Evolutionary conservation across 1,140 invertebrate genomes (phyloP), one percentile per base, ranked within the genome.

Genomic region (Maniola jurtina): DNA sequence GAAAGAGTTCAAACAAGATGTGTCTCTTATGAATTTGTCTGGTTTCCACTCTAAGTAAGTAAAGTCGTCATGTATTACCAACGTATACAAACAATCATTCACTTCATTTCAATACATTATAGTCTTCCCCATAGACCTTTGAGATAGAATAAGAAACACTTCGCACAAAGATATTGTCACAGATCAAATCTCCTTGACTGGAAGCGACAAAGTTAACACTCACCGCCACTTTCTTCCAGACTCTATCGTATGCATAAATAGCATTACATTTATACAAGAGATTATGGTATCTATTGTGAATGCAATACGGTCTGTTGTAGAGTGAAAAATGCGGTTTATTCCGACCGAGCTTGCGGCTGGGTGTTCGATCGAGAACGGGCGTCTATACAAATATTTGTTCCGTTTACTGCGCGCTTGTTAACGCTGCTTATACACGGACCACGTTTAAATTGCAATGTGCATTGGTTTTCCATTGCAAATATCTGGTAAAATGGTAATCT

Each of bases 321-420:
- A 35, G 48, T 56, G 62, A 34, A 50, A 15, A 59, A 57, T 47
- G 36, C 15, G 16, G 33, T 68, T 59, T 25, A 25, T 33, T 54
- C 57, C 14, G 40, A 52, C 9, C 40, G 54, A 35, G 55, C 52
- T 61, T 67, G 61, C 50, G 38, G 60, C 48, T 42, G 16, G 48
- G 42, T 61, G 62, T 72, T 62, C 71, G 67, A 73, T 73, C 64
- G 60, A 60, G 54, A 68, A 63, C 59, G 16, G 64, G 35, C 57
- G 61, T 67, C 61, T 67, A 64, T 67, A 66, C 77, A 84, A 86
- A 86, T 84, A 84, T 84, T 86, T 83, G 73, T 71, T 55, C 71
- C 80, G 75, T 78, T 86, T 80, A 78, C 75, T 72, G 72, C 68
- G 48, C 71, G 75, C 81, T 79, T 80, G 79, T 80, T 81, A 76